phyloP scores from a whole-genome alignment of 2,888 invertebrate genomes.

The Tenthredo scrophulariae region DNA sequence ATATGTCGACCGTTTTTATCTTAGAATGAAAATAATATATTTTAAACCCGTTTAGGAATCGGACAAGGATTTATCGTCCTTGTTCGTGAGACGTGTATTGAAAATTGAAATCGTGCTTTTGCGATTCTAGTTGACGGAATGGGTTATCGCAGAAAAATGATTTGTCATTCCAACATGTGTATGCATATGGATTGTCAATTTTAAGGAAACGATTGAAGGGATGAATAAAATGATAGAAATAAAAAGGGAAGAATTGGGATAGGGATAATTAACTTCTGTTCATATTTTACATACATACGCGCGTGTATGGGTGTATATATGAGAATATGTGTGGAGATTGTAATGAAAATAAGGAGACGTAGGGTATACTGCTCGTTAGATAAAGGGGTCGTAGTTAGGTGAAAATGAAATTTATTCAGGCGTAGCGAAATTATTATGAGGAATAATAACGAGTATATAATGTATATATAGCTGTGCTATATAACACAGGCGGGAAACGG shows the following conservation, averaged over 20 bases:
- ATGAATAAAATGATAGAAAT: too few relatives aligned
- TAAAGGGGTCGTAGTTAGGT: background rate
- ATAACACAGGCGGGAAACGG: constrained; percentile 9
- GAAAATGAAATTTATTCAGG: constrained; percentile 33
- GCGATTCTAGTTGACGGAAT: background rate
- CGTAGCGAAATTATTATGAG: background rate
- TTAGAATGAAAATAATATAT: constrained; percentile 14
- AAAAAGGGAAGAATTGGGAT: too few relatives aligned
- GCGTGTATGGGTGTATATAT: too few relatives aligned
- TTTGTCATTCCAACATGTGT: background rate
- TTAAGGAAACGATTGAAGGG: too few relatives aligned
- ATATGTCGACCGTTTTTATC: too few relatives aligned
- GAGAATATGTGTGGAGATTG: too few relatives aligned
- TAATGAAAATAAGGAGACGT: background rate
- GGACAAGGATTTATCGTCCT: constrained; percentile 29
- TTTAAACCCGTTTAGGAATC: constrained; percentile 11
- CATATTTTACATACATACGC: too few relatives aligned
- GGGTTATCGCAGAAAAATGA: background rate
- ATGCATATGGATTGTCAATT: too few relatives aligned
- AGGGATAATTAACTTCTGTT: too few relatives aligned
- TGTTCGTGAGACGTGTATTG: constrained; percentile 5
- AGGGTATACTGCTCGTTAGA: background rate
- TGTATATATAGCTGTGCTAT: background rate
- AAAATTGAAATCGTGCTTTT: background rate
- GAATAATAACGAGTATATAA: background rate